phyloP scores from a whole-genome alignment of 2,797 vertebrate genomes.

The Orientallactaga sibirica region DNA sequence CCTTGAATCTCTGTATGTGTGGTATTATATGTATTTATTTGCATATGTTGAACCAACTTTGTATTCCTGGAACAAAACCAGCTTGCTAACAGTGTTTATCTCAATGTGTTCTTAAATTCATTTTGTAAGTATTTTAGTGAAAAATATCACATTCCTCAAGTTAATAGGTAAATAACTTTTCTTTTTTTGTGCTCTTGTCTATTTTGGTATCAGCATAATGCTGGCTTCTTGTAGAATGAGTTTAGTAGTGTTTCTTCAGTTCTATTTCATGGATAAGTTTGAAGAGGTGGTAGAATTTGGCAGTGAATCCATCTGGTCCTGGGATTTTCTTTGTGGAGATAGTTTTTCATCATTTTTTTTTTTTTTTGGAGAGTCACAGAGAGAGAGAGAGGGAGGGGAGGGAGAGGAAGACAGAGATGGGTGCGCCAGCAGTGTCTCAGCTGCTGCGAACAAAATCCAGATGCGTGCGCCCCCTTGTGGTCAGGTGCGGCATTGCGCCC shows the following conservation, averaged over 20 bases:
- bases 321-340: not conserved
- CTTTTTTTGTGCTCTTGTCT: too few relatives aligned
- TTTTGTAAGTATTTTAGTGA: not conserved
- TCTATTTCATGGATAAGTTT: not conserved
- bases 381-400: too few relatives aligned
- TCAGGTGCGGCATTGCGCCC: too few relatives aligned
- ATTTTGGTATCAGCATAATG: not conserved
- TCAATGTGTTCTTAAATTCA: not conserved
- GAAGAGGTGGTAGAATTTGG: not conserved
- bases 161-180: not conserved
- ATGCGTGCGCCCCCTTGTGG: too few relatives aligned
- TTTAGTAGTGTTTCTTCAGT: not conserved
- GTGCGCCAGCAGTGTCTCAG: too few relatives aligned
- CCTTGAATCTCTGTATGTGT: not conserved
- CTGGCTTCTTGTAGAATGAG: not conserved
- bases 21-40: not conserved
- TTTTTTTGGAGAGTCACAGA: not conserved
- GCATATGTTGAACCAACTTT: not conserved
- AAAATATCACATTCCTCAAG: not conserved
- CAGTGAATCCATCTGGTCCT: not conserved
- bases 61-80: not conserved
- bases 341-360: not conserved
- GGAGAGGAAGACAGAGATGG: too few relatives aligned
- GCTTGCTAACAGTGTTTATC: not conserved
- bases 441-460: too few relatives aligned